Evolutionary conservation across 2,113 vertebrate species (phyloP).

Genomic region (Oreamnos americanus): DNA sequence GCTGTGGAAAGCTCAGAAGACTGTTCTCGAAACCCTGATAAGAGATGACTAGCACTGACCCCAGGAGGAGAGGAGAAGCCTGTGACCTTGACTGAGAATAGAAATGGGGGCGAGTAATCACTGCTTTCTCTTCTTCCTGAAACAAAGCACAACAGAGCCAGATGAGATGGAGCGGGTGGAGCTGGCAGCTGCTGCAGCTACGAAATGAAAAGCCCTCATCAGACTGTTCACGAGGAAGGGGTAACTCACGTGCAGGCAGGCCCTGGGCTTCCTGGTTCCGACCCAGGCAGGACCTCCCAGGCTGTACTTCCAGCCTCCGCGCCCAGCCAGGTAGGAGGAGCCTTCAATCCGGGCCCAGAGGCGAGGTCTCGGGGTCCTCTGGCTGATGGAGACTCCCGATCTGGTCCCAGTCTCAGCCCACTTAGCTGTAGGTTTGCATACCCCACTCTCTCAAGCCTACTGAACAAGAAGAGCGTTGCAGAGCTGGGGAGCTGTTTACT

Average conservation of each 20-base stretch:
- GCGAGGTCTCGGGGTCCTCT: fast-evolving
- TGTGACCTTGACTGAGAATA: background rate
- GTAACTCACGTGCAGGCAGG: no score
- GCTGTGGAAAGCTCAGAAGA: background rate
- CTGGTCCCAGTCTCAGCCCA: background rate
- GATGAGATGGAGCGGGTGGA: background rate
- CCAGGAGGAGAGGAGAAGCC: background rate
- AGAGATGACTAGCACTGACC: background rate
- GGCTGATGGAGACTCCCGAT: background rate
- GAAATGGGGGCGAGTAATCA: background rate
- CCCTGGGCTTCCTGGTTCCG: background rate
- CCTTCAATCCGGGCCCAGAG: background rate
- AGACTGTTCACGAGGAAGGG: background rate
- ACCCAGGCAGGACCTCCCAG: no score
- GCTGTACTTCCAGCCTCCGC: no score
- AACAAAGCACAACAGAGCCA: background rate
- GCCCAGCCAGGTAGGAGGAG: background rate
- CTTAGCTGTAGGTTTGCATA: background rate
- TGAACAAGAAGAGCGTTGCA: background rate
- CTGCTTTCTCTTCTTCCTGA: background rate
- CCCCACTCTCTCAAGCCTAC: background rate
- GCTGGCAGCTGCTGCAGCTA: background rate
- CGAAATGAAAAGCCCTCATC: background rate
- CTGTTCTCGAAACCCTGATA: background rate
- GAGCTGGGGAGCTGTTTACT: background rate